Evolutionary conservation across 2,888 invertebrate genomes (phyloP), one percentile per base, ranked within the genome.

Genomic region (Sipunculus nudus): DNA sequence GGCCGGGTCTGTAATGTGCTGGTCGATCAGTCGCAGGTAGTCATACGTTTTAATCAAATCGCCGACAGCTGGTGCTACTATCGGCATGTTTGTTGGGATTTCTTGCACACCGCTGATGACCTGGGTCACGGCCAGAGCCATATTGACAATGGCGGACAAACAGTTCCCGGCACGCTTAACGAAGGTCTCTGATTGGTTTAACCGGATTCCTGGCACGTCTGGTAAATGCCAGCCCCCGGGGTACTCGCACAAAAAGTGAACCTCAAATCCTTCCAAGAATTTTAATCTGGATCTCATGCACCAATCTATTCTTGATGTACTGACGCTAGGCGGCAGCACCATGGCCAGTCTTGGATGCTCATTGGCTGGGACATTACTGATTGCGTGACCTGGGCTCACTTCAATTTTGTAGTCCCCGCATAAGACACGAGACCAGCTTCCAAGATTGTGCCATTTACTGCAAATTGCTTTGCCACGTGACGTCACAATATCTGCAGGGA

Each of bases 231-330:
- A 72, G 54, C 65, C 69, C 2, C 71, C 69, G 19, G 72, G 69
- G 59, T 70, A 70, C 52, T 72, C 72, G 47, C 72, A 72, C 13
- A 72, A 59, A 46, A 72, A 71, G 53, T 72, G 72, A 38, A 69
- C 72, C 50, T 72, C 72, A 53, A 69, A 71, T n/a, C 72, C 72
- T 49, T 72, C 72, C 19, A 72, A 67, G 53, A 72, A 72, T 52
- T 68, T 71, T 52, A 67, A 65, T 39, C 63, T 40, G 21, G 63
- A 65, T 52, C 53, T 61, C 61, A 72, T 61, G 64, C 71, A 71
- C 72, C 72, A 72, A 53, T 72, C 72, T 31, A 61, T 61, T 8
- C 46, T 62, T 19, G 68, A 69, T 19, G 68, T 69, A 13, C 63
- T 53, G 13, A 52, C 21, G 39, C 67, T 67, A 8, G 72, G 72